Evolutionary conservation across 2,888 invertebrate species (phyloP), one percentile per base, ranked within the genome.

Genomic region (Rhagonycha fulva): DNA sequence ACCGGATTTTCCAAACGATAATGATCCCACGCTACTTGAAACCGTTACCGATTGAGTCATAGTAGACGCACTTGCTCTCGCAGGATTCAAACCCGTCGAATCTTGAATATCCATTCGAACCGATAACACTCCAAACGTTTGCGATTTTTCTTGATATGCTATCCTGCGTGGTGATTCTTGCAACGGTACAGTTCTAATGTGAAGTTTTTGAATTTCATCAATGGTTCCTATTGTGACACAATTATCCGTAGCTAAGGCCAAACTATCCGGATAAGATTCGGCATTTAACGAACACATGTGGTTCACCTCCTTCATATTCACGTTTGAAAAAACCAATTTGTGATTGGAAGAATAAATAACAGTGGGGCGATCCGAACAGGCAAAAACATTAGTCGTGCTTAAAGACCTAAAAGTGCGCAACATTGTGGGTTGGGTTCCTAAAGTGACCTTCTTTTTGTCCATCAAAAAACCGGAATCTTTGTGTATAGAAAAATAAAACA

Each of bases 341-440:
- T 98, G 97, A 89, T 98, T 98, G n/a, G 98, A 98, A 5, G 98
- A 98, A 89, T 99, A 99, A 82, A 99, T 98, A 12, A 99, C 99
- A 0, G 99, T 98, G 0, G 99, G 99, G 70, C 99, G 92, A 88
- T 99, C 99, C 0, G 98, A 98, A 87, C 99, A 99, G 23, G 98
- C 99, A 89, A 99, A 99, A 47, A 99, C 98, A 87, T 98, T 99
- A 14, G 96, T 96, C 0, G 98, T 98, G 12, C 96, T 94, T 71
- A 96, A 90, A 0, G 96, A 95, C 80, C 94, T 92, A 87, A 99
- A 99, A 9, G 96, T 96, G 78, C 95, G 91, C 73, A 99, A 89
- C 12, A 96, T 96, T 0, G 98, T 98, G 12, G 99, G 99, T 86
- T 99, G 98, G 0, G 99, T 99, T 70, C 99, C 99, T 4, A 99